Evolutionary conservation across 2,113 vertebrate species (phyloP).

Genomic region (Stictonetta naevosa): DNA sequence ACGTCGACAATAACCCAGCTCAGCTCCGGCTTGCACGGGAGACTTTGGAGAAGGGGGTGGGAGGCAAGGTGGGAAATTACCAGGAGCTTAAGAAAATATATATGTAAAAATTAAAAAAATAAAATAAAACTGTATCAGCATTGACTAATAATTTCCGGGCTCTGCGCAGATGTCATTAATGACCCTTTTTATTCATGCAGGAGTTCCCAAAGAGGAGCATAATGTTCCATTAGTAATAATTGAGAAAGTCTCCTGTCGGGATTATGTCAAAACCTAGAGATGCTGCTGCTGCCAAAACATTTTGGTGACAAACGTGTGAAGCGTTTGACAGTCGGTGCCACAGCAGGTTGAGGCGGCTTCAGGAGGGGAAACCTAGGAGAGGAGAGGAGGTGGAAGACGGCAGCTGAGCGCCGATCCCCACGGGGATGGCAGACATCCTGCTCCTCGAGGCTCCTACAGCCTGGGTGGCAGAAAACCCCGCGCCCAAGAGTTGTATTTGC

Average conservation of each 20-base stretch:
- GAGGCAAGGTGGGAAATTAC: conserved; percentile 65
- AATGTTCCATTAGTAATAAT: conserved; percentile 85
- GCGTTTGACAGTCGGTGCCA: conserved; percentile 78
- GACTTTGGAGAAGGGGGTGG: conserved; percentile 49
- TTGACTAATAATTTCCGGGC: conserved; percentile 79
- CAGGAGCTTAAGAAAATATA: conserved; percentile 60
- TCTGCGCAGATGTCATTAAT: conserved; percentile 79
- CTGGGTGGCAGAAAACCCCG: no score
- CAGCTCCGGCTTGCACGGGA: conserved; percentile 33
- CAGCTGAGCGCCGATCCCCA: not conserved
- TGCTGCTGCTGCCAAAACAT: conserved; percentile 85
- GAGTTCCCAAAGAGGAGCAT: conserved; percentile 78
- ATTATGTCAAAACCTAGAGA: conserved; percentile 84
- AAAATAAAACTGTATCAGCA: conserved; percentile 67
- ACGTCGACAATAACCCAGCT: not conserved
- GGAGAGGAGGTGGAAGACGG: conserved; percentile 17
- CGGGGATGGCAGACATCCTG: not conserved
- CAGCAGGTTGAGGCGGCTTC: conserved; percentile 64
- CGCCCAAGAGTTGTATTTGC: no score
- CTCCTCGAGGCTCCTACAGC: no score
- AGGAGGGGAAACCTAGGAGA: conserved; percentile 48
- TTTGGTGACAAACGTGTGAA: conserved; percentile 78
- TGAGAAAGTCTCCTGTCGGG: conserved; percentile 79
- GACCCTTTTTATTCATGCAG: conserved; percentile 86
- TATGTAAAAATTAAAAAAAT: conserved; percentile 65